Conservation (phyloP, 2,888 invertebrate genomes). For the Caenorhabditis zanzibari region DNA sequence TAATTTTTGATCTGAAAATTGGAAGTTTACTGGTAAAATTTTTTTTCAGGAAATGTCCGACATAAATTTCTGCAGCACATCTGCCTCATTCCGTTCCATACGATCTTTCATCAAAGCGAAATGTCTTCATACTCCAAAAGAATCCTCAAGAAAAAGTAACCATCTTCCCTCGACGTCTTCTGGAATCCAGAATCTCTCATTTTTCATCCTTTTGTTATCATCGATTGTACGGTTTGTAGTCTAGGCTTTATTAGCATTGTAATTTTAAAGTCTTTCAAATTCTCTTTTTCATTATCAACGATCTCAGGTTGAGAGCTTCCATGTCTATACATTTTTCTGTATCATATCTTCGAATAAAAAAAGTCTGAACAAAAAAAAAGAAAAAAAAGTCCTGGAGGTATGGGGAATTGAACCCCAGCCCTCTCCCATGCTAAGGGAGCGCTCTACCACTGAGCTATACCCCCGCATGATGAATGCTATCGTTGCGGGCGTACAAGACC, state of each 20-base stretch:
- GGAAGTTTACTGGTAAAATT: not conserved
- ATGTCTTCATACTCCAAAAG: conserved; percentile 22
- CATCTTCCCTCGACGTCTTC: conserved; percentile 23
- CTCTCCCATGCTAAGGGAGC: conserved; percentile 79
- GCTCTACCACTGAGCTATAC: conserved; percentile 80
- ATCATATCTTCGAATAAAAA: not conserved
- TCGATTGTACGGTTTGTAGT: not conserved
- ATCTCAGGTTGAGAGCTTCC: conserved; percentile 19
- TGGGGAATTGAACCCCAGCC: conserved; percentile 77
- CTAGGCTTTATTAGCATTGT: not conserved
- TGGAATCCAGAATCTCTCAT: not conserved
- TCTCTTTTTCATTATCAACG: not conserved
- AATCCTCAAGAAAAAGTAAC: conserved; percentile 24
- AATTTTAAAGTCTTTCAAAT: not conserved
- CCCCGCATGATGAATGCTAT: conserved; percentile 44
- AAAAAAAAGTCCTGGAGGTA: conserved; percentile 64
- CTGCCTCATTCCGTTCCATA: conserved; percentile 69
- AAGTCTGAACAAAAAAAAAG: not conserved
- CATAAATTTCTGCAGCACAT: conserved; percentile 70
- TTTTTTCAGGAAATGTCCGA: conserved; percentile 66
- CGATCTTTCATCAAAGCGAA: conserved; percentile 64
- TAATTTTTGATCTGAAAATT: not conserved
- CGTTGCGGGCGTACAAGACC: too few species aligned
- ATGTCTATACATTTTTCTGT: not conserved
- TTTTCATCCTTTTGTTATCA: not conserved